A percentile compares a stretch with the other conserved stretches of the same genome.
These are phyloP conservation scores for Sepiola atlantica DNA, from an alignment of 2,888 invertebrate genomes.

Conservation along the genomic window DNA sequence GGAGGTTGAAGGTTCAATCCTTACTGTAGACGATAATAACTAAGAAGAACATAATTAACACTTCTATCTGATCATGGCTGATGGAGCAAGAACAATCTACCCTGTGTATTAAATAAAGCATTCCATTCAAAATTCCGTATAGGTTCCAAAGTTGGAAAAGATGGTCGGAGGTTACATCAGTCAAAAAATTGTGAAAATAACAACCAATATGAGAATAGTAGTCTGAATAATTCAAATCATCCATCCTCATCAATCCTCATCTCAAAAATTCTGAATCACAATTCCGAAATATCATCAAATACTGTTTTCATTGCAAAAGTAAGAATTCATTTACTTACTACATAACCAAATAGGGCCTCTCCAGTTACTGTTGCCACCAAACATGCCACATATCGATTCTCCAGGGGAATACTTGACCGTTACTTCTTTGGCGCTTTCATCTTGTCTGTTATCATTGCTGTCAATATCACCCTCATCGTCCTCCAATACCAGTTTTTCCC, in stretches of 20 bases:
- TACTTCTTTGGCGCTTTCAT: not conserved
- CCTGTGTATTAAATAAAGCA: too few relatives aligned
- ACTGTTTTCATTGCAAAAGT: not conserved
- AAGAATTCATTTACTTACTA: slow-evolving; percentile 59
- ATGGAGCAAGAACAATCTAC: too few relatives aligned
- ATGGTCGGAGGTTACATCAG: too few relatives aligned
- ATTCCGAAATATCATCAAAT: not conserved
- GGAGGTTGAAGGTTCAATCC: too few relatives aligned
- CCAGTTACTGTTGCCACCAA: slow-evolving; percentile 76
- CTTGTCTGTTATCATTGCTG: not conserved
- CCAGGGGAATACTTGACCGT: slow-evolving; percentile 61
- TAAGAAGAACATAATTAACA: too few relatives aligned
- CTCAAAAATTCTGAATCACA: not conserved
- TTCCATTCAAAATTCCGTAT: too few relatives aligned
- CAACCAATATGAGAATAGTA: too few relatives aligned
- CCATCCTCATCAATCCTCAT: not conserved
- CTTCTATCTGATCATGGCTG: too few relatives aligned
- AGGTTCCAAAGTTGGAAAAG: too few relatives aligned
- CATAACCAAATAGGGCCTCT: slow-evolving; percentile 75
- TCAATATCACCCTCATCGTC: not conserved
- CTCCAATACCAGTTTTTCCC: not conserved
- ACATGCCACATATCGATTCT: slow-evolving; percentile 71
- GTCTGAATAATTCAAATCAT: too few relatives aligned
- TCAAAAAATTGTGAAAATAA: too few relatives aligned
- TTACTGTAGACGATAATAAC: too few relatives aligned